These are phyloP conservation scores for Eristalis pertinax DNA, from an alignment of 2,888 invertebrate genomes.

Conservation along the genomic window DNA sequence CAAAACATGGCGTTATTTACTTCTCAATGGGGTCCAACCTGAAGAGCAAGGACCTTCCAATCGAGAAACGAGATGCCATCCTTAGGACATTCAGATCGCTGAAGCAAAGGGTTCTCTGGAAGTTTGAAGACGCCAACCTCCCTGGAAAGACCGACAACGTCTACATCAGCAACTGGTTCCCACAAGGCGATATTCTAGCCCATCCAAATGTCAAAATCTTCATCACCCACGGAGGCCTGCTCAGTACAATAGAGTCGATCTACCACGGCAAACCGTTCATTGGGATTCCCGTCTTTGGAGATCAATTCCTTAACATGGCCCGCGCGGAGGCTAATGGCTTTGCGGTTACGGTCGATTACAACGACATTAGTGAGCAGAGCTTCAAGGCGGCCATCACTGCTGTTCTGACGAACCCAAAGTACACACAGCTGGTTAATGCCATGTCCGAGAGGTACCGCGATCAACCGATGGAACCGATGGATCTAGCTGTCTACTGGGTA, in stretches of 20 bases:
- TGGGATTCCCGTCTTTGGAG: conserved; percentile 83
- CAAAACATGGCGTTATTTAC: conserved; percentile 81
- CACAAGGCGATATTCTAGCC: conserved; percentile 81
- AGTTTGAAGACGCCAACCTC: conserved; percentile 79
- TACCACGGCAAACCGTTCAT: conserved; percentile 82
- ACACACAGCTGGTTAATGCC: conserved; percentile 59
- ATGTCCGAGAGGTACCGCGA: conserved; percentile 77
- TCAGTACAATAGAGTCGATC: conserved; percentile 82
- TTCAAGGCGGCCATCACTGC: conserved; percentile 73
- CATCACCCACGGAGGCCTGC: conserved; percentile 82
- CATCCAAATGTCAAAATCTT: conserved; percentile 82
- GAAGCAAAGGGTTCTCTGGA: conserved; percentile 81
- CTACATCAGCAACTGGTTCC: conserved; percentile 81
- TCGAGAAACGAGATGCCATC: conserved; percentile 75
- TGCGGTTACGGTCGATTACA: conserved; percentile 79
- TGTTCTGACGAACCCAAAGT: conserved; percentile 74
- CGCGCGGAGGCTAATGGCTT: conserved; percentile 80
- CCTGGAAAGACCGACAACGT: conserved; percentile 78
- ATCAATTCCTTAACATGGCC: conserved; percentile 82
- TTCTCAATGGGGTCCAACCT: conserved; percentile 82
- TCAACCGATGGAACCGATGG: conserved; percentile 77
- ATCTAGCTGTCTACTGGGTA: conserved; percentile 79
- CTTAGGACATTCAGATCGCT: conserved; percentile 75
- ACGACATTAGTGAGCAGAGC: conserved; percentile 76
- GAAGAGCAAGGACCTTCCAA: conserved; percentile 76